phyloP scores from a whole-genome alignment of 2,888 invertebrate genomes.

The Scotopteryx bipunctaria region DNA sequence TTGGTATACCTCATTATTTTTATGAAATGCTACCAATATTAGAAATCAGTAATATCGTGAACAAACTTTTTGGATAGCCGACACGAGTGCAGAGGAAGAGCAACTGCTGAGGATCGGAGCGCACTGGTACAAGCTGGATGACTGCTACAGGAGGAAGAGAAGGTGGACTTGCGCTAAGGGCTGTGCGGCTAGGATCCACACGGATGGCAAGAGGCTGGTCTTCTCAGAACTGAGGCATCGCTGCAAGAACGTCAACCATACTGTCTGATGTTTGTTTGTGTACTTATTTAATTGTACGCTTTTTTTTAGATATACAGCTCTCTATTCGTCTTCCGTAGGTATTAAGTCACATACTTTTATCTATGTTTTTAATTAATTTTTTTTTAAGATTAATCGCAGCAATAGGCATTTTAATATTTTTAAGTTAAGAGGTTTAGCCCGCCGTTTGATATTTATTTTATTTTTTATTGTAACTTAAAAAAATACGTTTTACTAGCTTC shows the following conservation, averaged over 20 bases:
- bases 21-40: background rate
- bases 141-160: constrained; percentile 60
- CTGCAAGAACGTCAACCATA: constrained; percentile 55
- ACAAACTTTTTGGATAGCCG: constrained; percentile 20
- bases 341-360: background rate
- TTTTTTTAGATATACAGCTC: background rate
- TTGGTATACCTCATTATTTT: background rate
- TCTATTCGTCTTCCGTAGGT: constrained; percentile 18
- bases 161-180: constrained; percentile 74
- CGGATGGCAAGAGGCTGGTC: constrained; percentile 67
- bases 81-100: constrained; percentile 36
- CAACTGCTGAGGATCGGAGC: constrained; percentile 65
- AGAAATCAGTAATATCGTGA: constrained; percentile 6
- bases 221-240: constrained; percentile 66
- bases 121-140: constrained; percentile 70
- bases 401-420: background rate
- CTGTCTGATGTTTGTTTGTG: constrained; percentile 47
- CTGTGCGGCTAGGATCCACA: constrained; percentile 74
- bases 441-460: background rate
- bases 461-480: background rate
- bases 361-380: background rate
- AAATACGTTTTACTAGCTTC: constrained; percentile 11
- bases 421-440: constrained; percentile 4
- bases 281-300: background rate
- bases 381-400: background rate